These are phyloP conservation scores for Sprattus sprattus DNA, from an alignment of 2,113 vertebrate species.

Conservation along the genomic window DNA sequence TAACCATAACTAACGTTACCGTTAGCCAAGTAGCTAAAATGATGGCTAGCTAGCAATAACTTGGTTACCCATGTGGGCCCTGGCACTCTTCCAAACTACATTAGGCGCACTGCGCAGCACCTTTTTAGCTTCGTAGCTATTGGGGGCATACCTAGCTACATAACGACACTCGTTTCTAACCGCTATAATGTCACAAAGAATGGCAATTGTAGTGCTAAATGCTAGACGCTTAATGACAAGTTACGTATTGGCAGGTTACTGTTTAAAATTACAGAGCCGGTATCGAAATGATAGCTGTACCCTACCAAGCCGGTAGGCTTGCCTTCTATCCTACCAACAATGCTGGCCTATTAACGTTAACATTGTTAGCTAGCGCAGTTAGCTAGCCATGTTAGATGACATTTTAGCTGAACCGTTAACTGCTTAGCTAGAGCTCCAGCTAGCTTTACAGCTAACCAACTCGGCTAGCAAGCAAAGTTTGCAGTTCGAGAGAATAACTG, in stretches of 20 bases:
- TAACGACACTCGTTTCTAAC: neutral
- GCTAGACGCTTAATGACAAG: neutral
- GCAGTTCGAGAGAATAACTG: neutral
- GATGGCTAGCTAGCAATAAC: conserved; percentile 14
- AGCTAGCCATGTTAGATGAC: neutral
- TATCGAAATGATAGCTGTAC: neutral
- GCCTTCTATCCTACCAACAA: neutral
- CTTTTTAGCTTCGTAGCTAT: conserved; percentile 12
- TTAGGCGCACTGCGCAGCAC: conserved; percentile 10
- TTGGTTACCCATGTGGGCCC: conserved; percentile 30
- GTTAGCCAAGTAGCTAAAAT: neutral
- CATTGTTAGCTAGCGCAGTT: neutral
- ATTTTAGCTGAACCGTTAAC: conserved; percentile 13
- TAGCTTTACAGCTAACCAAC: neutral
- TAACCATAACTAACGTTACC: neutral
- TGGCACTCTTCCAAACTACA: conserved; percentile 24
- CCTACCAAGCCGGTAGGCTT: neutral
- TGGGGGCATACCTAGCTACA: neutral
- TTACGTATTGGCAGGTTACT: neutral
- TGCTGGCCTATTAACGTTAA: neutral
- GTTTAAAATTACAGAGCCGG: neutral
- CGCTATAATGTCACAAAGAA: neutral
- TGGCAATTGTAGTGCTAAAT: neutral
- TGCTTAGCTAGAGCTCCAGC: neutral
- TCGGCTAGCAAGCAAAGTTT: neutral